phyloP scores from a whole-genome alignment of 2,797 vertebrate genomes.

The Merluccius polli region DNA sequence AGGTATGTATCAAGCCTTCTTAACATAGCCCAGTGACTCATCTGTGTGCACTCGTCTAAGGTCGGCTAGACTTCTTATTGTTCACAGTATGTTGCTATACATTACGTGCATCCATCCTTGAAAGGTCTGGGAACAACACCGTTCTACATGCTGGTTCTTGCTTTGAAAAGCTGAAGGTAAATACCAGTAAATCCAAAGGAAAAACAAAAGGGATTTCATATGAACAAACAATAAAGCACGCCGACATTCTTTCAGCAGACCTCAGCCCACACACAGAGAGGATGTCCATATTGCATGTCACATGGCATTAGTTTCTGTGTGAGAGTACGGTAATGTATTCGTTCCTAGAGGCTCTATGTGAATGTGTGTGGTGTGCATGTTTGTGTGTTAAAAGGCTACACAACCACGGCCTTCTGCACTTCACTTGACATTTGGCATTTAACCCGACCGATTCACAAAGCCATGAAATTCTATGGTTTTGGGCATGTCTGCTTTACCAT shows the following conservation, averaged over 20 bases:
- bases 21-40: background rate
- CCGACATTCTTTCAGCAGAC: constrained; percentile 35
- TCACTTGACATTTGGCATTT: background rate
- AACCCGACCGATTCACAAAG: background rate
- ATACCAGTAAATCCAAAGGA: constrained; percentile 24
- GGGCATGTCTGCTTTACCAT: background rate
- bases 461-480: background rate
- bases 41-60: background rate
- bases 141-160: constrained; percentile 8
- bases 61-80: background rate
- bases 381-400: background rate
- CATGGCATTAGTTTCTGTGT: background rate
- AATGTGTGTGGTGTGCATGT: background rate
- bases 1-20: background rate
- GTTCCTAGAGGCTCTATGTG: background rate
- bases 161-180: constrained; percentile 8
- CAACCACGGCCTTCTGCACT: background rate
- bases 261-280: constrained; percentile 29
- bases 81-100: background rate
- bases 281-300: background rate
- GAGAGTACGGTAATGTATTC: background rate
- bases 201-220: constrained; percentile 24
- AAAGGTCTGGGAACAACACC: background rate
- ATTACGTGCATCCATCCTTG: background rate
- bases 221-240: constrained; percentile 35